Percentiles rank a stretch among this genome's conserved stretches.
Evolutionary conservation across 2,797 vertebrate genomes (phyloP).

Genomic region (Okamejei kenojei): DNA sequence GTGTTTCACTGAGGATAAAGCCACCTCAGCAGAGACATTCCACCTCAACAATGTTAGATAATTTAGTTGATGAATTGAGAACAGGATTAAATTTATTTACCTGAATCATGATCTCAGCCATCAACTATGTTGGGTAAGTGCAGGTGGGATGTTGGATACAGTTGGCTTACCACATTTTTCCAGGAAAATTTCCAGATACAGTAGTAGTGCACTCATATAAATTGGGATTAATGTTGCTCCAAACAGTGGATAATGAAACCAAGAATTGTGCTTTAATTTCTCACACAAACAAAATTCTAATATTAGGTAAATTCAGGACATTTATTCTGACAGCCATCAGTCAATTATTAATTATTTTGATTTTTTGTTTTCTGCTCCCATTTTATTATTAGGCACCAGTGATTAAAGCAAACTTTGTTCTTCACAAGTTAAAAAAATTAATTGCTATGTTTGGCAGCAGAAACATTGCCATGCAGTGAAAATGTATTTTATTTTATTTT

Average conservation of each 20-base stretch:
- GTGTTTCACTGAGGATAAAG: not conserved
- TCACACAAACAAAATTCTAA: not conserved
- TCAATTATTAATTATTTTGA: constrained; percentile 64
- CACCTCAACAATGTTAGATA: not conserved
- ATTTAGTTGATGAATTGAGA: not conserved
- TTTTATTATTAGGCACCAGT: constrained; percentile 46
- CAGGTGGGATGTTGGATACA: not conserved
- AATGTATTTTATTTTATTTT: constrained; percentile 43
- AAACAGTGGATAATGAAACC: not conserved
- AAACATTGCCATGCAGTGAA: constrained; percentile 43
- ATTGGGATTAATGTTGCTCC: not conserved
- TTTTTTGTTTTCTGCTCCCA: constrained; percentile 67
- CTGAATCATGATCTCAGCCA: not conserved
- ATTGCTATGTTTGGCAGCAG: constrained; percentile 41
- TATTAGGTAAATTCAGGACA: constrained; percentile 39
- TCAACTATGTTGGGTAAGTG: too few relatives aligned
- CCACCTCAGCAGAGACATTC: not conserved
- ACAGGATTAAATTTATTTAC: not conserved
- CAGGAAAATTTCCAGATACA: not conserved
- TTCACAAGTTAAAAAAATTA: constrained; percentile 48
- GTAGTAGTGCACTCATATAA: not conserved
- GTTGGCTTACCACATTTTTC: not conserved
- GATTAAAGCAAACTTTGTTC: constrained; percentile 55
- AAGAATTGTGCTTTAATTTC: not conserved
- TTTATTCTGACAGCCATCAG: constrained; percentile 63